These are phyloP conservation scores for Myripristis jacobus DNA, from an alignment of 2,797 vertebrate species.

Conservation along the genomic window DNA sequence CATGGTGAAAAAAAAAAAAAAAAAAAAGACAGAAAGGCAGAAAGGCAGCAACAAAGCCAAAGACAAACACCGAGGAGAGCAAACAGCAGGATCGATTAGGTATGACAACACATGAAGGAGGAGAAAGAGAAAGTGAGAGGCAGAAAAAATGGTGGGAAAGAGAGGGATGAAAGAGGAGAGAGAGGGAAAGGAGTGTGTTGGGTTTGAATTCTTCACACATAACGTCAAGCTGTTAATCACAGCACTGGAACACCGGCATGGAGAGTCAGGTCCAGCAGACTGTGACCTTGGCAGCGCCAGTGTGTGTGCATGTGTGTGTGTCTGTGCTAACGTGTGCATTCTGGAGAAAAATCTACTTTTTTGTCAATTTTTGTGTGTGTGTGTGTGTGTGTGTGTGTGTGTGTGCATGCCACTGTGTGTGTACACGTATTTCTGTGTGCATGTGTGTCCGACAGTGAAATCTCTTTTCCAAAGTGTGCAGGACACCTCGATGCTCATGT, in stretches of 20 bases:
- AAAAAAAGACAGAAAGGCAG: too few relatives aligned
- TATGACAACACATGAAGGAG: conserved; percentile 10
- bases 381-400: conserved; percentile 5
- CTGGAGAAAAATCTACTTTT: conserved; percentile 19
- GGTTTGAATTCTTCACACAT: conserved; percentile 82
- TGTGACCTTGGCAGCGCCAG: conserved; percentile 72
- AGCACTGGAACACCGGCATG: conserved; percentile 67
- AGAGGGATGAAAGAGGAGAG: conserved; percentile 14
- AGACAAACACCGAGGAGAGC: conserved; percentile 1
- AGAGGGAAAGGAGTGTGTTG: conserved; percentile 46
- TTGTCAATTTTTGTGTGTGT: conserved; percentile 21
- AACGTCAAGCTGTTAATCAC: conserved; percentile 83
- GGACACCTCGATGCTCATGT: conserved; percentile 23
- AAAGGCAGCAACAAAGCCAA: conserved; percentile 27
- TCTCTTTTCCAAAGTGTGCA: background rate
- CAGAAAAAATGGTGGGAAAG: background rate
- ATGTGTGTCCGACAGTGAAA: background rate
- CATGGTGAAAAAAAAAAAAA: too few relatives aligned
- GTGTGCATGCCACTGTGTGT: too few relatives aligned
- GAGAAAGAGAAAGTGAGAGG: conserved; percentile 6
- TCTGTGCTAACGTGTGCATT: too few relatives aligned
- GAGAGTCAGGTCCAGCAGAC: conserved; percentile 70
- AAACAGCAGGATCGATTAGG: background rate
- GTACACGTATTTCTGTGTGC: background rate
- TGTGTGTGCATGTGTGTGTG: conserved; percentile 37